phyloP scores from a whole-genome alignment of 2,888 invertebrate species.

The Pasiphila rectangulata region DNA sequence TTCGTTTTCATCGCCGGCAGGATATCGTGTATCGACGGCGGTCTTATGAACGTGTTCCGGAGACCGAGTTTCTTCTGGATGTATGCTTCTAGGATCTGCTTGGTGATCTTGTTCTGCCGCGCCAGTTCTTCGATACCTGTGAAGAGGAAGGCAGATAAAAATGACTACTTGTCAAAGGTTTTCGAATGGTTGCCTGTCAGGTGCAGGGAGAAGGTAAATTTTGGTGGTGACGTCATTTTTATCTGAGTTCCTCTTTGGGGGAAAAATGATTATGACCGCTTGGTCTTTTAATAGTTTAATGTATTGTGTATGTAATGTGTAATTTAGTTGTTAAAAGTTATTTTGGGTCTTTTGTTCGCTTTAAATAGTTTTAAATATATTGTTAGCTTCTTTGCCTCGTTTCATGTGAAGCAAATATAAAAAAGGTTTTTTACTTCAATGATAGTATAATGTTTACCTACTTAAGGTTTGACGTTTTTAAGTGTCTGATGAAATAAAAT shows the following conservation, averaged over 20 bases:
- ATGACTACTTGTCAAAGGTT: constrained; percentile 60
- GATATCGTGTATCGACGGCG: constrained; percentile 84
- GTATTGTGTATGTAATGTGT: no score
- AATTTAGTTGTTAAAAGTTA: no score
- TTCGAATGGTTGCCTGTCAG: constrained; percentile 15
- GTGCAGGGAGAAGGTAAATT: constrained; percentile 32
- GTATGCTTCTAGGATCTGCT: constrained; percentile 87
- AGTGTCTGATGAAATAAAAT: no score
- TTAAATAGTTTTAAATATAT: no score
- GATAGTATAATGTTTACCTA: no score
- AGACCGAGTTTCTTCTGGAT: constrained; percentile 86
- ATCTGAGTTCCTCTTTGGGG: constrained; percentile 68
- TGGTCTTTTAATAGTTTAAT: no score
- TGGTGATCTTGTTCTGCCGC: constrained; percentile 88
- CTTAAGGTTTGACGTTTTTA: no score
- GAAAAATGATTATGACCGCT: neutral
- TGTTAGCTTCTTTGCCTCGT: no score
- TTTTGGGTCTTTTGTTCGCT: no score
- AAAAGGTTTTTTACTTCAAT: no score
- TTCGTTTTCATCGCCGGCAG: constrained; percentile 66
- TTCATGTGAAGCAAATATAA: no score
- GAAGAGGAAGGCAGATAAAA: constrained; percentile 78
- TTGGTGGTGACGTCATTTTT: constrained; percentile 70
- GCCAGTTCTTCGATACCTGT: constrained; percentile 82
- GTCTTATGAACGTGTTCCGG: constrained; percentile 64